These are phyloP conservation scores for Acrossocheilus fasciatus DNA, from an alignment of 2,797 vertebrate species.

Conservation along the genomic window DNA sequence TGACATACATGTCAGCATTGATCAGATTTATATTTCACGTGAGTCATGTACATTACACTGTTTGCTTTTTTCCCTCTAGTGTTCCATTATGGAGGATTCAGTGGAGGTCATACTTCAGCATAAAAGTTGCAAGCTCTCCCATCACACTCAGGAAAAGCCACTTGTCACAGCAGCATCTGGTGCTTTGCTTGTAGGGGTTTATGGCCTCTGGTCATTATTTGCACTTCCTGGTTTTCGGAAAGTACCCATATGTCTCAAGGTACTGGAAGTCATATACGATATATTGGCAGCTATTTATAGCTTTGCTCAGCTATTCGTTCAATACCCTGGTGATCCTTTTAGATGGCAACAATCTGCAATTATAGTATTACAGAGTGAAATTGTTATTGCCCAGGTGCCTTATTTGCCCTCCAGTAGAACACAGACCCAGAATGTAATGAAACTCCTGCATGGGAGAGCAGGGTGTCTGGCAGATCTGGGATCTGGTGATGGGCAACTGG, in stretches of 20 bases:
- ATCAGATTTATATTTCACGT: not conserved
- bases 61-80: not conserved
- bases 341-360: not conserved
- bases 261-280: conserved; percentile 52
- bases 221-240: conserved; percentile 75
- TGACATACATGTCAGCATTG: not conserved
- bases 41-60: not conserved
- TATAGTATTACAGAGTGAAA: not conserved
- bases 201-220: conserved; percentile 80
- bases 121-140: conserved; percentile 30
- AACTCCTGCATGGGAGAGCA: conserved; percentile 73
- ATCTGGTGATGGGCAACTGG: conserved; percentile 81
- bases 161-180: conserved; percentile 64
- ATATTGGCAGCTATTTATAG: not conserved
- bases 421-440: conserved; percentile 76
- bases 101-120: conserved; percentile 78
- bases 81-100: conserved; percentile 77
- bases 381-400: conserved; percentile 73
- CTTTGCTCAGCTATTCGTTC: not conserved
- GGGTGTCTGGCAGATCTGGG: conserved; percentile 80
- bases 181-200: conserved; percentile 69
- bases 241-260: conserved; percentile 77
- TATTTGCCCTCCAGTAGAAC: conserved; percentile 78
- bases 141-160: conserved; percentile 56
- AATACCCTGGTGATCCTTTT: not conserved